Conservation (phyloP, 2,113 vertebrate species). For the Miniopterus natalensis region DNA sequence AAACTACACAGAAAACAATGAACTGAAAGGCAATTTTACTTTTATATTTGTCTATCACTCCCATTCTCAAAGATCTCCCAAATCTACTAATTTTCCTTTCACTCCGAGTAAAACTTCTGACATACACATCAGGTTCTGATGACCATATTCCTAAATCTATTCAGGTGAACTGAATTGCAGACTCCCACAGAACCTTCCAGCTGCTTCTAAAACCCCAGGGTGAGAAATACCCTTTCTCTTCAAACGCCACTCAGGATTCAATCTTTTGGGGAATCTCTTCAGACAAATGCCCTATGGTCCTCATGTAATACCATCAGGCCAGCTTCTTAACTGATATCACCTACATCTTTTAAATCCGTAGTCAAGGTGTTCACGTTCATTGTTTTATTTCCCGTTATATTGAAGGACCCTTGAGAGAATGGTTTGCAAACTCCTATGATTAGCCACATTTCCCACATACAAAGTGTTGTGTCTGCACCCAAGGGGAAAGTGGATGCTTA, state of each 20-base stretch:
- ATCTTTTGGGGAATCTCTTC: constrained; percentile 3
- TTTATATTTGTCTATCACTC: background rate
- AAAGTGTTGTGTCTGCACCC: background rate
- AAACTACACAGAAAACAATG: background rate
- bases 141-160: background rate
- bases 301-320: background rate
- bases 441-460: background rate
- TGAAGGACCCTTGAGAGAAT: background rate
- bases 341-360: background rate
- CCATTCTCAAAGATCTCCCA: background rate
- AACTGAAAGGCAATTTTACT: background rate
- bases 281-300: background rate
- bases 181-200: constrained; percentile 6
- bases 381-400: background rate
- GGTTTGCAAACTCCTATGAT: background rate
- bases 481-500: background rate
- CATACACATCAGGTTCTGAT: background rate
- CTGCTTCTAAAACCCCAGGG: background rate
- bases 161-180: background rate
- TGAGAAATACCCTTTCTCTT: constrained; percentile 17
- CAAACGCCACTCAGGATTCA: background rate
- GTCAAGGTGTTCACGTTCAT: background rate
- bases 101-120: constrained; percentile 20
- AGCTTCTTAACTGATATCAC: background rate
- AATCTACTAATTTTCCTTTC: constrained; percentile 21